Base-by-base conservation (phyloP, 2,888 invertebrate genomes). In the Deilephila porcellus region DNA sequence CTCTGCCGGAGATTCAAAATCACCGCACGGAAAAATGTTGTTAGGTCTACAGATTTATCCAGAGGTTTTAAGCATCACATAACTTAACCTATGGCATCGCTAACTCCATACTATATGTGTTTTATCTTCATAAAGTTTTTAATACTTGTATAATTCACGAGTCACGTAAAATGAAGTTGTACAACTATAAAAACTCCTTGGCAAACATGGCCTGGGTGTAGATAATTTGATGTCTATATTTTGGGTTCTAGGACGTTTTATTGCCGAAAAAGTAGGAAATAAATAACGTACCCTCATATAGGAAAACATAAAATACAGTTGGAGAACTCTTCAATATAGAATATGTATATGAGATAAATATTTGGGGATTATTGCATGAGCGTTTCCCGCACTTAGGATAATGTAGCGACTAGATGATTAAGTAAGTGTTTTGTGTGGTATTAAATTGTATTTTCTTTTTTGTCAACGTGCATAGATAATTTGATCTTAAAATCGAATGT, bases 251-350 rank as follows among this genome's bases (percentile, higher is more conserved):
- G 64, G 20, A 11, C 45, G 37, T 64, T 63, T 63, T 45, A 45
- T n/a, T 45, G 37, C 20, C 64, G 20, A 20, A 11, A 20, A 32
- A 32, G 37, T 4, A 63, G 17, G 29, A 7, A 63, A 19, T 11
- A 45, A 64, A 37, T 37, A 45, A 64, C 20, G 20, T 45, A 45
- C 64, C 37, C 37, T 20, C 64, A 45, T 64, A 64, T 45, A 64
- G 45, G 34, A 64, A 37, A 64, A 64, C 4, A 45, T 64, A 64
- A 6, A 64, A 5, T n/a, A 56, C 11, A 64, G 63, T 34, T 20
- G 8, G n/a, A 64, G 6, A 34, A 34, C 8, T 63, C 19, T 45
- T 56, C 17, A n/a, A 56, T 56, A 32, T 32, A 32, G 32, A 32
- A 32, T 32, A 64, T 62, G 19, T 34, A 63, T 63, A 34, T 29